Evolutionary conservation across 1,140 invertebrate genomes (phyloP).

Genomic region (Nixonia krombeini): DNA sequence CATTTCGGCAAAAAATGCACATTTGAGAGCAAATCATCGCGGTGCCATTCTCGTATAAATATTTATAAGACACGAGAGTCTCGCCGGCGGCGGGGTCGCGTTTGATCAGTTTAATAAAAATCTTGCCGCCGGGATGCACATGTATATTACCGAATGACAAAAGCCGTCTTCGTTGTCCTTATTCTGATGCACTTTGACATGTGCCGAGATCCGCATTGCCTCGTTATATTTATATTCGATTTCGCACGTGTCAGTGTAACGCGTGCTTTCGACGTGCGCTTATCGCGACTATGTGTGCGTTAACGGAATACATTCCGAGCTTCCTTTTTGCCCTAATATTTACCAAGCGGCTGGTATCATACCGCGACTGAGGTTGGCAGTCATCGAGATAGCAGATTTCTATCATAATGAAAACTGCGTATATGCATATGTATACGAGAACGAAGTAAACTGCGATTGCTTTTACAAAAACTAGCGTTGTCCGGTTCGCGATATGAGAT

Average conservation of each 20-base stretch:
- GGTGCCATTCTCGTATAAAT: conserved; percentile 21
- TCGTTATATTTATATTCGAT: conserved; percentile 42
- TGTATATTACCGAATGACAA: conserved; percentile 22
- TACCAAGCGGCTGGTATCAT: conserved; percentile 31
- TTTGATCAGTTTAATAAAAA: conserved; percentile 41
- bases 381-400: conserved; percentile 31
- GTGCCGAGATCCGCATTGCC: conserved; percentile 23
- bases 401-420: conserved; percentile 28
- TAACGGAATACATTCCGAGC: conserved; percentile 27
- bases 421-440: conserved; percentile 19
- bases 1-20: background rate
- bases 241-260: conserved; percentile 18
- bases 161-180: conserved; percentile 33
- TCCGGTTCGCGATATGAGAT: too few relatives aligned
- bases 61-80: conserved; percentile 4
- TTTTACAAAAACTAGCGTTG: conserved; percentile 11
- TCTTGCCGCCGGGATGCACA: background rate
- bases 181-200: conserved; percentile 27
- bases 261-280: conserved; percentile 11
- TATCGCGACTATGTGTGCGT: conserved; percentile 29
- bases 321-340: conserved; percentile 30
- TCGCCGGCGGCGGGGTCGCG: conserved; percentile 4
- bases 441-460: conserved; percentile 18
- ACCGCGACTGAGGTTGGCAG: conserved; percentile 25
- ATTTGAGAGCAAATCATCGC: conserved; percentile 24